Evolutionary conservation across 2,113 vertebrate species (phyloP).

Genomic region (Columba livia): DNA sequence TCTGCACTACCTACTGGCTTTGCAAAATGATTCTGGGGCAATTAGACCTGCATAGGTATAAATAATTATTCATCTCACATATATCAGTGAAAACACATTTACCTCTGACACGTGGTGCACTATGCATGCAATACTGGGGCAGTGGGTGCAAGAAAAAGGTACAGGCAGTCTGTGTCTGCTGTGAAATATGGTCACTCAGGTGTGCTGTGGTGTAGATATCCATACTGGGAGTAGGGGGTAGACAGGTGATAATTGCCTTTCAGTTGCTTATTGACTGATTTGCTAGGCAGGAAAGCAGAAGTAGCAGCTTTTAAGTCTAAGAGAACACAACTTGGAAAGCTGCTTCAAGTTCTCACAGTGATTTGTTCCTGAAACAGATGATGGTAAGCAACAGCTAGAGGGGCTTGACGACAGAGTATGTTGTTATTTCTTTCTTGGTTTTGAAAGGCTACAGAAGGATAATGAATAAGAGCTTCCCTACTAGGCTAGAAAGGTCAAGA

Average conservation of each 20-base stretch:
- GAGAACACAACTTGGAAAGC: not conserved
- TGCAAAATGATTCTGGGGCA: not conserved
- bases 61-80: not conserved
- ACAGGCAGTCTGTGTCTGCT: not conserved
- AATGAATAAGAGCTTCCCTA: not conserved
- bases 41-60: not conserved
- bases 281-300: conserved; percentile 1
- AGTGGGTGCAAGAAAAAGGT: not conserved
- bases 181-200: not conserved
- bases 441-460: not conserved
- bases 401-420: not conserved
- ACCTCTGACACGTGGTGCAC: not conserved
- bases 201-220: not conserved
- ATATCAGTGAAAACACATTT: not conserved
- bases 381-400: not conserved
- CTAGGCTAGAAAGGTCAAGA: conserved; percentile 28
- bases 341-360: not conserved
- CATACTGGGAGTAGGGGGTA: not conserved
- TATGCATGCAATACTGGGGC: not conserved
- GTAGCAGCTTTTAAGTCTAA: not conserved
- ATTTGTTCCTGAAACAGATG: not conserved
- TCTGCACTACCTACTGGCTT: not conserved
- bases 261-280: conserved; percentile 50
- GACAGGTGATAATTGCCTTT: conserved; percentile 68
- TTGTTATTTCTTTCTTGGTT: not conserved